These are phyloP conservation scores for Conopomorpha cramerella DNA, from an alignment of 1,140 invertebrate genomes.

Conservation along the genomic window DNA sequence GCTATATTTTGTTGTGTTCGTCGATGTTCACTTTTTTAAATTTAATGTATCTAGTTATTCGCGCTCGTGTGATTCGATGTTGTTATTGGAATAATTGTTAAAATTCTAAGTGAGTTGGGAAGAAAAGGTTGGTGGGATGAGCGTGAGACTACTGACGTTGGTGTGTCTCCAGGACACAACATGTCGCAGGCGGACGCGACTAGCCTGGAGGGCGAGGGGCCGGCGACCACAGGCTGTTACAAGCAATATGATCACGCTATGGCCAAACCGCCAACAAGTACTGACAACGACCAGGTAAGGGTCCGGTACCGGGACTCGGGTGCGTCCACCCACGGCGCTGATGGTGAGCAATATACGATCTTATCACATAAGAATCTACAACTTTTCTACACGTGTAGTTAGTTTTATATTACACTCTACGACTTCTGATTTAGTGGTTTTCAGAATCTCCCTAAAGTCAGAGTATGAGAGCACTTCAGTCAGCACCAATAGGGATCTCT, in stretches of 20 bases:
- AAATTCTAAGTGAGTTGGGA: not conserved
- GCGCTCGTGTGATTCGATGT: slow-evolving; percentile 38
- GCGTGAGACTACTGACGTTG: slow-evolving; percentile 47
- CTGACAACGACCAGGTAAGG: slow-evolving; percentile 65
- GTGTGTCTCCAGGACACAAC: slow-evolving; percentile 80
- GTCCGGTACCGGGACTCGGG: slow-evolving; percentile 11
- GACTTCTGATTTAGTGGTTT: too few relatives aligned
- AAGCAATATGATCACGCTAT: slow-evolving; percentile 81
- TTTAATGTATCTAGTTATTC: slow-evolving; percentile 54
- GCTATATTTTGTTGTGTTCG: slow-evolving; percentile 45
- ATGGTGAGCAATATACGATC: too few relatives aligned
- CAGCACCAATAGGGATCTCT: not conserved
- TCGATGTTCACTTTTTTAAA: slow-evolving; percentile 44
- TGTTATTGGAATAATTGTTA: slow-evolving; percentile 31
- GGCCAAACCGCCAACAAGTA: slow-evolving; percentile 65
- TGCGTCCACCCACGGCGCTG: slow-evolving; percentile 9
- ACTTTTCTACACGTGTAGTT: too few relatives aligned
- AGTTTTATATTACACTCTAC: too few relatives aligned
- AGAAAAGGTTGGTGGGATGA: slow-evolving; percentile 14
- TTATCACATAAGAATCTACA: too few relatives aligned
- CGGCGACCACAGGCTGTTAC: slow-evolving; percentile 80
- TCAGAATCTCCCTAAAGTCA: too few relatives aligned
- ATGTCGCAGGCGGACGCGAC: slow-evolving; percentile 86
- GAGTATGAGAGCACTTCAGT: too few relatives aligned
- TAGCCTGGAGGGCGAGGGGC: slow-evolving; percentile 81